Evolutionary conservation across 1,140 invertebrate genomes (phyloP), one percentile per base, ranked within the genome.

Genomic region (Delia radicum): DNA sequence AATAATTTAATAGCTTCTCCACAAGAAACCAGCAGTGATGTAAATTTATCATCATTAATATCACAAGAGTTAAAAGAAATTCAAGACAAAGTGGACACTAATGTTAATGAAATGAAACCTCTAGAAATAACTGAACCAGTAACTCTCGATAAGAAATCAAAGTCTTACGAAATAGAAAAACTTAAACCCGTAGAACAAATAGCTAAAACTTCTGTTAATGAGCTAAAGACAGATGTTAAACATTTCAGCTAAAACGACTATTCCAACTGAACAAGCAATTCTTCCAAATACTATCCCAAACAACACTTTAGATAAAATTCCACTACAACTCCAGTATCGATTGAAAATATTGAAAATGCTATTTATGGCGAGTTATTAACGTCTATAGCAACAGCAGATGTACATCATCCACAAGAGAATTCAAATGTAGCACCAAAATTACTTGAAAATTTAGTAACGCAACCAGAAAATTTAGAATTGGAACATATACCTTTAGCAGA

Each of bases 271-370:
- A 55, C n/a, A 21, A n/a, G 8, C 18, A 10, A 55, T 0, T 55
- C 15, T 55, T 55, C 5, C 48, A 55, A 55, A 21, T 21, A 18
- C n/a, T 3, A 3, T 13, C 8, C 8, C 13, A 37, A 37, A 37
- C 13, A 37, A 37, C 15, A 8, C 37, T 42, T 42, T 13, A 13
- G 37, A 55, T 21, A n/a, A 55, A 55, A 55, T 7, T 55, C 48
- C 24, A 21, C 48, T 18, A 21, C 48, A 3, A 55, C 48, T 6
- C 48, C 48, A 7, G 77, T 85, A 78, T 85, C 84, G 75, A 84
- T 85, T 78, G 84, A 85, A 80, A 85, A 84, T 79, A 85, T 85
- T 80, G 84, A 85, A 81, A 85, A 85, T 79, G 84, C 83, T 76
- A 84, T 85, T 81, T 85, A 85, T 78, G 84, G 84, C 63, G 84